phyloP scores from a whole-genome alignment of 1,140 invertebrate genomes.

The Melanaphis sacchari region DNA sequence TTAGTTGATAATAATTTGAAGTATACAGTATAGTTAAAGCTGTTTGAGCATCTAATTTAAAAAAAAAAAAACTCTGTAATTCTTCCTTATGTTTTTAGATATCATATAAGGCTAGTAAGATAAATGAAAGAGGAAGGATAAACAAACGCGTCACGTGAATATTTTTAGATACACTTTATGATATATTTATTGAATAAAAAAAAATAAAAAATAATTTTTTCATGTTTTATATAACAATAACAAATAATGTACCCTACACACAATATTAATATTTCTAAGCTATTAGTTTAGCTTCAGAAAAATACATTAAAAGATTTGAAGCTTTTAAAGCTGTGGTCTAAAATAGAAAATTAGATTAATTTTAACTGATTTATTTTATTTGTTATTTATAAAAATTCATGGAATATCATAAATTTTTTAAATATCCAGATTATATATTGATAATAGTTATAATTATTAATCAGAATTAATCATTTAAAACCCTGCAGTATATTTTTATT shows the following conservation, averaged over 20 bases:
- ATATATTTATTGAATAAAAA: neutral
- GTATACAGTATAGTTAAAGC: neutral
- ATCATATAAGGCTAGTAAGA: neutral
- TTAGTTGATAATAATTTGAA: neutral
- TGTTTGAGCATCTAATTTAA: neutral
- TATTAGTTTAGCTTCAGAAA: neutral
- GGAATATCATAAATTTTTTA: neutral
- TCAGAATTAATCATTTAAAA: neutral
- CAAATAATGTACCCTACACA: neutral
- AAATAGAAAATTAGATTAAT: neutral
- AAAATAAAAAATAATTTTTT: slow-evolving; percentile 1
- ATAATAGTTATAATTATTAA: neutral
- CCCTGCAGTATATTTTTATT: neutral
- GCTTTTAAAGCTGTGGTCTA: neutral
- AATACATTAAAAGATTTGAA: neutral
- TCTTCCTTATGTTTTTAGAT: neutral
- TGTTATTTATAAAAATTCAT: neutral
- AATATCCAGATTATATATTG: no score
- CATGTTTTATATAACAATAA: neutral
- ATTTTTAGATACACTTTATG: neutral
- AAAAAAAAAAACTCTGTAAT: neutral
- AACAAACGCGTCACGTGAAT: neutral
- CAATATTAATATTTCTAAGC: neutral
- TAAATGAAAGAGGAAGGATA: neutral
- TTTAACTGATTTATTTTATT: neutral